Evolutionary conservation across 2,113 vertebrate genomes (phyloP).

Genomic region (Leuciscus idus): DNA sequence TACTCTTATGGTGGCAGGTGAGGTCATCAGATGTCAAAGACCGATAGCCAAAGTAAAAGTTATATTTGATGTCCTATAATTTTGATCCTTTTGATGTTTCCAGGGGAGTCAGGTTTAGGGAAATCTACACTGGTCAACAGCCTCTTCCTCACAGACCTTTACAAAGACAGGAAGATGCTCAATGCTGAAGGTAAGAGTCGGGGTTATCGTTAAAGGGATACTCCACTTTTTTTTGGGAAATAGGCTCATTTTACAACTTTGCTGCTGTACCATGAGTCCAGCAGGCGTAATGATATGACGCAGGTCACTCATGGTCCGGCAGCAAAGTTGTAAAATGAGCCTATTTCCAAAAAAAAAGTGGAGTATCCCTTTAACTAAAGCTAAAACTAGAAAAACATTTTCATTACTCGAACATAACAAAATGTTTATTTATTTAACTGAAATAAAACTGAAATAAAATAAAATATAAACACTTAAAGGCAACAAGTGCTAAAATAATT

Average conservation of each 20-base stretch:
- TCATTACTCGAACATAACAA: background rate
- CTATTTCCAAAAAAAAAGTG: too few species aligned
- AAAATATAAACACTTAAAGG: background rate
- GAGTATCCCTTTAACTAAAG: background rate
- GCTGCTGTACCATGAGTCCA: too few species aligned
- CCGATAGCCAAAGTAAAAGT: background rate
- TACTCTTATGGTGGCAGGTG: constrained; percentile 97
- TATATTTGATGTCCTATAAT: background rate
- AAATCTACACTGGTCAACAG: constrained; percentile 96
- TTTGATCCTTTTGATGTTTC: constrained; percentile 8
- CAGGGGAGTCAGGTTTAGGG: constrained; percentile 93
- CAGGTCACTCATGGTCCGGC: too few species aligned
- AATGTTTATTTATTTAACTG: background rate
- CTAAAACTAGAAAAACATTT: background rate
- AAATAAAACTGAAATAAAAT: background rate
- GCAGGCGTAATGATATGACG: too few species aligned
- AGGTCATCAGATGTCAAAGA: constrained; percentile 22
- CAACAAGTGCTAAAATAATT: background rate
- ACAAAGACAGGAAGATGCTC: constrained; percentile 74
- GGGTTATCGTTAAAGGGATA: background rate
- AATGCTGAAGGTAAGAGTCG: constrained; percentile 71
- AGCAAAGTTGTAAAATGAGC: too few species aligned
- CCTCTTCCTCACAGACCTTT: constrained; percentile 93
- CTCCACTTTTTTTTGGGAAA: too few species aligned
- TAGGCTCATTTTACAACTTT: too few species aligned